Evolutionary conservation across 1,140 invertebrate genomes (phyloP), one percentile per base, ranked within the genome.

Genomic region (Sitobion miscanthi): DNA sequence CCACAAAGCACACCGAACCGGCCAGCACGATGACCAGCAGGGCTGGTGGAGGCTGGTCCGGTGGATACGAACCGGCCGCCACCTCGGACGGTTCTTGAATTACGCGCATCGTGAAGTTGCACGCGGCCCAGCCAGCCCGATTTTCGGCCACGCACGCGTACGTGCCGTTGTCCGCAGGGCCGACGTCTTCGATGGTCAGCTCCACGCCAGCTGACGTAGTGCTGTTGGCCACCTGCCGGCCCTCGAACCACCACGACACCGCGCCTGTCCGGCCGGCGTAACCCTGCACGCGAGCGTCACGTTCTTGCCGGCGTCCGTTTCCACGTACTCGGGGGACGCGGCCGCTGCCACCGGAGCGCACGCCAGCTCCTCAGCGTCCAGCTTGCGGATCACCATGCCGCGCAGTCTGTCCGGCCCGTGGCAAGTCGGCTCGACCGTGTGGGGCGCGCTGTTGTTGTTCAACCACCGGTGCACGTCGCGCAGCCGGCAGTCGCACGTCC

Each of bases 401-500:
- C 96, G 95, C 0, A 98, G 95, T 54, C 97, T 95, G 21, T 96
- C 94, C 6, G 98, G 98, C n/a, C 96, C 95, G 45, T 96, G 96
- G 95, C 98, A 99, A 94, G 96, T 96, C 1, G 98, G 98, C 42
- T 97, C 97, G 2, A 96, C 96, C 0, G 96, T 95, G 92, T 97
- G 96, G 0, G 98, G 97, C 82, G 97, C 96, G 94, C 97, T 97
- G 94, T 97, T 97, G 94, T 97, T 96, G 49, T 96, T 95, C 93
- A 99, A 95, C 98, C 98, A 99, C 52, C 96, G 95, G 94, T 98
- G 96, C 94, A 99, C 95, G 94, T 97, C 96, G 62, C 97, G 95
- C 83, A 98, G 95, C 92, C 96, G 96, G 95, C 98, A 99, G 95
- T 98, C 97, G 95, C 98, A 99, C 88, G 96, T 96, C 98, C 98